Percentiles rank a stretch among this genome's conserved stretches.
phyloP scores from a whole-genome alignment of 2,113 vertebrate species.

The Podocnemis expansa region DNA sequence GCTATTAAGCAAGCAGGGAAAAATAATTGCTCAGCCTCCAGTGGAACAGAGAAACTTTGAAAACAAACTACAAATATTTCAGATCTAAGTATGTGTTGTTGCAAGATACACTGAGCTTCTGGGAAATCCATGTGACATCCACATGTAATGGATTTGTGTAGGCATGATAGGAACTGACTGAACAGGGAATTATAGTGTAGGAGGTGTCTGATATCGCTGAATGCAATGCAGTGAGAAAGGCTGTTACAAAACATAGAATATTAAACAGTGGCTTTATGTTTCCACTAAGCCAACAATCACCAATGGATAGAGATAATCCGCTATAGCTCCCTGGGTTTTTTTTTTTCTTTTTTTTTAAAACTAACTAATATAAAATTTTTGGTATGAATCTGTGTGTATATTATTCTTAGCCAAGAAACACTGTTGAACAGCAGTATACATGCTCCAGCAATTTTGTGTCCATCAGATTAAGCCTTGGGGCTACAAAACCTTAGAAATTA shows the following conservation, averaged over 20 bases:
- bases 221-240: constrained; percentile 12
- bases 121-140: constrained; percentile 9
- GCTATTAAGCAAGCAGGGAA: background rate
- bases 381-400: background rate
- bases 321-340: background rate
- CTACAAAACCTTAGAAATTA: constrained; percentile 42
- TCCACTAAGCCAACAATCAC: background rate
- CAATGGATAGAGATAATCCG: background rate
- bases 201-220: background rate
- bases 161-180: constrained; percentile 26
- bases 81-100: background rate
- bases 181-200: constrained; percentile 29
- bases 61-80: constrained; percentile 30
- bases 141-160: constrained; percentile 28
- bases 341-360: constrained; percentile 4
- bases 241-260: constrained; percentile 10
- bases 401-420: background rate
- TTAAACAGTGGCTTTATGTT: background rate
- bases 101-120: constrained; percentile 6
- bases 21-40: background rate
- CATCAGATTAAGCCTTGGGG: constrained; percentile 18
- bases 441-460: background rate
- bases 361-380: background rate
- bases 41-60: background rate
- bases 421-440: background rate